phyloP scores from a whole-genome alignment of 2,113 vertebrate genomes.

The Rhinichthys klamathensis region DNA sequence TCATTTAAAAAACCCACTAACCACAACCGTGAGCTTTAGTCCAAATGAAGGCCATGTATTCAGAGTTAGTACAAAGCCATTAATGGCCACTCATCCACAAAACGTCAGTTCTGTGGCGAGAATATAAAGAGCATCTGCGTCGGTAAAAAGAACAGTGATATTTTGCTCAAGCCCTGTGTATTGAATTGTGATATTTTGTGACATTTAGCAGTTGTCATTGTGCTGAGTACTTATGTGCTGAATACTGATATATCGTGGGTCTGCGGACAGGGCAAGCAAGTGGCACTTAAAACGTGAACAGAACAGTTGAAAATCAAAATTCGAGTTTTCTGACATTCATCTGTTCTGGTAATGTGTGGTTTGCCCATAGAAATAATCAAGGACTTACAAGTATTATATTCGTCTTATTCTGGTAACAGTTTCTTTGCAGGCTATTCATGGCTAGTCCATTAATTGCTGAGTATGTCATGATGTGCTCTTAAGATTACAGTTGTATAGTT shows the following conservation, averaged over 20 bases:
- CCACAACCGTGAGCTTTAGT: conserved; percentile 12
- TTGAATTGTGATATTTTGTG: conserved; percentile 47
- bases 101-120: not conserved
- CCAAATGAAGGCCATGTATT: conserved; percentile 12
- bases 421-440: too few relatives aligned
- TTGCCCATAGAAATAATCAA: not conserved
- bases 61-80: conserved; percentile 11
- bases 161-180: conserved; percentile 29
- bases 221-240: conserved; percentile 25
- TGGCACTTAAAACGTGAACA: not conserved
- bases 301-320: not conserved
- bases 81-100: conserved; percentile 14
- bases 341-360: not conserved
- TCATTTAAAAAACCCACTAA: conserved; percentile 18
- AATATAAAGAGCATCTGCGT: conserved; percentile 10
- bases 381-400: not conserved
- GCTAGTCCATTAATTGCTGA: too few relatives aligned
- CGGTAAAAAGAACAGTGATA: conserved; percentile 23
- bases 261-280: conserved; percentile 3
- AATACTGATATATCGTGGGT: conserved; percentile 30
- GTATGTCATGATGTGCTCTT: too few relatives aligned
- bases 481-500: too few relatives aligned
- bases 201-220: conserved; percentile 45
- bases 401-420: not conserved
- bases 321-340: not conserved